Evolutionary conservation across 1,140 invertebrate species (phyloP).

Genomic region (Leptinotarsa texana): DNA sequence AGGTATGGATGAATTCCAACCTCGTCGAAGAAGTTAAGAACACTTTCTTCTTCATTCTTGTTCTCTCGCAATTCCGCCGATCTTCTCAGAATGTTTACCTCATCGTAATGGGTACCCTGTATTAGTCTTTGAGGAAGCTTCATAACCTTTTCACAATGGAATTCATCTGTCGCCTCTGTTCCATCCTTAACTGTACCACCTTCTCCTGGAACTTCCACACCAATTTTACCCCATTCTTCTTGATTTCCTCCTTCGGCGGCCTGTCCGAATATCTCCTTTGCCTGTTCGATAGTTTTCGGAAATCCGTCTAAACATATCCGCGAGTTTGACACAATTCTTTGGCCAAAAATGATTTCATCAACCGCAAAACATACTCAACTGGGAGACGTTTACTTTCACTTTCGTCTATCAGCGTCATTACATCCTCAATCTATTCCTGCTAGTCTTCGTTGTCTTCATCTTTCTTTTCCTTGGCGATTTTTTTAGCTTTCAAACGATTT

Average conservation of each 20-base stretch:
- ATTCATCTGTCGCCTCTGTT: constrained; percentile 68
- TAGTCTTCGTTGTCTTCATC: constrained; percentile 34
- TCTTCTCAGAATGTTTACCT: constrained; percentile 60
- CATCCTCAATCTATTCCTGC: constrained; percentile 53
- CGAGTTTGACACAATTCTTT: constrained; percentile 50
- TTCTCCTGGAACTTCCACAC: constrained; percentile 11
- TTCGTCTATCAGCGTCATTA: constrained; percentile 52
- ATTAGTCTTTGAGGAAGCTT: constrained; percentile 65
- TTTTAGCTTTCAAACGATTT: constrained; percentile 18
- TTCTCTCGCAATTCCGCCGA: constrained; percentile 59
- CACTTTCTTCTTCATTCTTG: constrained; percentile 65
- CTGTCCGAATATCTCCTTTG: constrained; percentile 42
- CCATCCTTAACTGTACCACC: constrained; percentile 36
- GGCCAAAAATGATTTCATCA: constrained; percentile 44
- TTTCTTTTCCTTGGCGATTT: constrained; percentile 23
- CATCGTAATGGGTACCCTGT: constrained; percentile 58
- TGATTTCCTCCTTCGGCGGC: constrained; percentile 34
- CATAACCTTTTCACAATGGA: constrained; percentile 69
- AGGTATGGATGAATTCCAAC: constrained; percentile 67
- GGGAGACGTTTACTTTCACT: constrained; percentile 54
- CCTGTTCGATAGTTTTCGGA: constrained; percentile 47
- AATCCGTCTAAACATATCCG: constrained; percentile 52
- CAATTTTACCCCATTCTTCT: constrained; percentile 26
- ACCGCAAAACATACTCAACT: constrained; percentile 51
- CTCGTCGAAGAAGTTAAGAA: constrained; percentile 73